Evolutionary conservation across 2,888 invertebrate genomes (phyloP), one percentile per base, ranked within the genome.

Genomic region (Branchellion lobata): DNA sequence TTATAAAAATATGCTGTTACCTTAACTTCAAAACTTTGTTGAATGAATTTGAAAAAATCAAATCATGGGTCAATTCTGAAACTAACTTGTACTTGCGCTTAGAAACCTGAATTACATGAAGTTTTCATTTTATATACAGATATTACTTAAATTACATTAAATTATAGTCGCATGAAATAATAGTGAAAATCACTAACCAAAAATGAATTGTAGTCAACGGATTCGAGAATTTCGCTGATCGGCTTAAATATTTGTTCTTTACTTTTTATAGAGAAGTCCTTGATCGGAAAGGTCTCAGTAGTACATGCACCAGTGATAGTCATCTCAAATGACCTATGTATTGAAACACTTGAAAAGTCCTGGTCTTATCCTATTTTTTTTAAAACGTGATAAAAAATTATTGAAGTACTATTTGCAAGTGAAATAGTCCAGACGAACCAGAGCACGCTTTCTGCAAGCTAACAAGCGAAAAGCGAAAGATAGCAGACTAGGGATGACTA

Each of bases 11-110:
- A 24, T 14, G 21, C 14, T 14, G 8, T 57, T n/a, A 57, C 61
- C 61, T 57, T n/a, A 57, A n/a, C 21, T 57, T 57, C 61, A 57
- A 57, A n/a, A 57, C 21, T 18, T 57, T n/a, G n/a, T 8, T 57
- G n/a, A 57, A 57, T 14, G 61, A 18, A 57, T 57, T 57, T 3
- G n/a, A 24, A 24, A 57, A 57, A 24, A 57, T 8, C 24, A 57
- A 57, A n/a, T 57, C 61, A n/a, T 57, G 61, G 21, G 61, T 57
- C 61, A 57, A 57, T 57, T 57, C 61, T 5, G 61, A 57, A n/a
- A 57, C 24, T 24, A 57, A n/a, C 24, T 57, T 57, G 61, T 57
- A 57, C 24, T 57, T 57, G 14, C 21, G 61, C 21, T 57, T 57
- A 5, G 61, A 57, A 3, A 57, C 61, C 61, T 57, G 14, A 3